Percentiles rank a stretch among this genome's conserved stretches.
phyloP scores from a whole-genome alignment of 2,888 invertebrate genomes.

The Nymphalis urticae region DNA sequence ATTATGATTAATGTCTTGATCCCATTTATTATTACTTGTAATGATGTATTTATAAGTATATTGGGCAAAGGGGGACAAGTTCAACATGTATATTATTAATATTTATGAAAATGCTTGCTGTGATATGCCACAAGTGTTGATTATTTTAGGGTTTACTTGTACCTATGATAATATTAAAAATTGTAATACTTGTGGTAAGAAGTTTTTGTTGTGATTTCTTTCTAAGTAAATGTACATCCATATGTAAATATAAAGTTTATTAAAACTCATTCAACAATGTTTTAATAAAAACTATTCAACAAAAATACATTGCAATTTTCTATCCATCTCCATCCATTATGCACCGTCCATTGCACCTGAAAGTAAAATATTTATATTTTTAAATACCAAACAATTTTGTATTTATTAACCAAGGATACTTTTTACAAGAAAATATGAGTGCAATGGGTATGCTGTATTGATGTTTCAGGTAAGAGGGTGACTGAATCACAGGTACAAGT shows the following conservation, averaged over 20 bases:
- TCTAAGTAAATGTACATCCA: constrained; percentile 40
- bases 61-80: constrained; percentile 12
- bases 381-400: neutral
- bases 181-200: constrained; percentile 41
- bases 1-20: constrained; percentile 14
- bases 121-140: constrained; percentile 47
- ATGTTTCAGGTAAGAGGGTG: too few species aligned
- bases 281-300: constrained; percentile 17
- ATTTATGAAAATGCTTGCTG: constrained; percentile 47
- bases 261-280: constrained; percentile 27
- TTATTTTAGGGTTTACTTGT: constrained; percentile 22
- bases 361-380: neutral
- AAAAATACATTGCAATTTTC: constrained; percentile 1
- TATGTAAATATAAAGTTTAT: constrained; percentile 44
- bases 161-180: constrained; percentile 25
- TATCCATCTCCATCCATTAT: neutral
- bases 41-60: neutral
- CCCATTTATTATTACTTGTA: neutral
- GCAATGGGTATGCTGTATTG: too few species aligned
- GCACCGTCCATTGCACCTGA: neutral
- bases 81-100: constrained; percentile 26
- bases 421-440: too few species aligned
- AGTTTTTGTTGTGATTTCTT: constrained; percentile 42
- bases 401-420: too few species aligned
- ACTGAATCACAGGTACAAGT: too few species aligned